Evolutionary conservation across 2,797 vertebrate species (phyloP).

Genomic region (Sebastes ruberrimus): DNA sequence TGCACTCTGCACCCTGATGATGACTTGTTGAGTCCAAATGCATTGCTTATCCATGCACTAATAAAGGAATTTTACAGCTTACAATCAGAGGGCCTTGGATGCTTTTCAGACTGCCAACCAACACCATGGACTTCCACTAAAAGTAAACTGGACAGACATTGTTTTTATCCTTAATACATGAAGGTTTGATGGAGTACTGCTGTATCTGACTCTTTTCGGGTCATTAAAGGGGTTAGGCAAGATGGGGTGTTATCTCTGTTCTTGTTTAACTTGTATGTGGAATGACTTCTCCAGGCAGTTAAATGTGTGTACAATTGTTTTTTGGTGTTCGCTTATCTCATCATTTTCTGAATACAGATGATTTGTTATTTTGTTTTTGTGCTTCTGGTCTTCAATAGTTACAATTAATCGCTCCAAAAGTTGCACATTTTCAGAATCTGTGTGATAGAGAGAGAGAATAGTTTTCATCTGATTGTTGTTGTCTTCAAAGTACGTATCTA

Average conservation of each 20-base stretch:
- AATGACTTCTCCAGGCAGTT: neutral
- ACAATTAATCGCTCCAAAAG: neutral
- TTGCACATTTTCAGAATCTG: neutral
- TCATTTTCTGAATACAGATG: neutral
- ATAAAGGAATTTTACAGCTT: neutral
- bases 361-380: neutral
- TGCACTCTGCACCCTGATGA: neutral
- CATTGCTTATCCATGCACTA: neutral
- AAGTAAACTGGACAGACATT: neutral
- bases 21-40: neutral
- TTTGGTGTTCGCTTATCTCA: neutral
- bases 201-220: neutral
- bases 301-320: neutral
- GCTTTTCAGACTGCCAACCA: neutral
- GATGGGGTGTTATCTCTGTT: neutral
- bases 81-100: neutral
- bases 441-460: no score
- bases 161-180: no score
- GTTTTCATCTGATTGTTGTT: neutral
- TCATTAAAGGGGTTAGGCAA: neutral
- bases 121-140: neutral
- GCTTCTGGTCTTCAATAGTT: neutral
- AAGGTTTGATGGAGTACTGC: neutral
- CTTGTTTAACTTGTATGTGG: neutral
- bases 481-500: neutral